Evolutionary conservation across 2,888 invertebrate species (phyloP).

Genomic region (Steinernema carpocapsae): DNA sequence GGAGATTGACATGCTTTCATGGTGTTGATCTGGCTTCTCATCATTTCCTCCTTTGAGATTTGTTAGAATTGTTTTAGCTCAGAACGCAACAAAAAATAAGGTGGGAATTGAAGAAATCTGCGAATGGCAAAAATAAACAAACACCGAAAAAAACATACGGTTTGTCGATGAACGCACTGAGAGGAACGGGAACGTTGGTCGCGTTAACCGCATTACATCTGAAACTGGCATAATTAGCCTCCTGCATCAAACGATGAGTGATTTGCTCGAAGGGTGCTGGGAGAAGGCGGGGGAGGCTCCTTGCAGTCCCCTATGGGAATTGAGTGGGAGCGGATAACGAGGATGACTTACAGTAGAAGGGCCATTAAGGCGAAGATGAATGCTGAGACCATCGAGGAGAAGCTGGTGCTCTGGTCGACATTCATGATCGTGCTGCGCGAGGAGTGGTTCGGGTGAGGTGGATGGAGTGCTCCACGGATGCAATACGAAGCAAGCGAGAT

Average conservation of each 20-base stretch:
- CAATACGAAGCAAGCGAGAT: conserved; percentile 34
- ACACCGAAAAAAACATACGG: neutral
- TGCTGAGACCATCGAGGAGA: conserved; percentile 8
- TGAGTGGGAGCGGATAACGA: neutral
- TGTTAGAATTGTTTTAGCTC: too few relatives aligned
- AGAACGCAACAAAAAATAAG: too few relatives aligned
- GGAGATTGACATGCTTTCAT: too few relatives aligned
- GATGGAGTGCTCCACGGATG: conserved; percentile 33
- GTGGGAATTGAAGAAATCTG: neutral
- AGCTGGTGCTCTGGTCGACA: conserved; percentile 14
- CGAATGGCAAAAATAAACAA: neutral
- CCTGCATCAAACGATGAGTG: too few relatives aligned
- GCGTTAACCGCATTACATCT: conserved; percentile 21
- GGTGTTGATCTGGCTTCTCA: neutral
- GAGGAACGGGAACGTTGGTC: conserved; percentile 12
- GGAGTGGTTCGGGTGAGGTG: conserved; percentile 2
- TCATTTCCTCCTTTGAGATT: neutral
- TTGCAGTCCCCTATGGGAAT: too few relatives aligned
- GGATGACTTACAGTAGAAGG: conserved; percentile 25
- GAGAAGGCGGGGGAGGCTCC: neutral
- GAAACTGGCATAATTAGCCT: conserved; percentile 15
- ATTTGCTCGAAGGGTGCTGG: neutral
- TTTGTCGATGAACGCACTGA: conserved; percentile 26
- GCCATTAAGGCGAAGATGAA: conserved; percentile 25
- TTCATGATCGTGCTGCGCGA: conserved; percentile 30